phyloP scores from a whole-genome alignment of 1,140 invertebrate genomes.

The Heliconius eleuchia region DNA sequence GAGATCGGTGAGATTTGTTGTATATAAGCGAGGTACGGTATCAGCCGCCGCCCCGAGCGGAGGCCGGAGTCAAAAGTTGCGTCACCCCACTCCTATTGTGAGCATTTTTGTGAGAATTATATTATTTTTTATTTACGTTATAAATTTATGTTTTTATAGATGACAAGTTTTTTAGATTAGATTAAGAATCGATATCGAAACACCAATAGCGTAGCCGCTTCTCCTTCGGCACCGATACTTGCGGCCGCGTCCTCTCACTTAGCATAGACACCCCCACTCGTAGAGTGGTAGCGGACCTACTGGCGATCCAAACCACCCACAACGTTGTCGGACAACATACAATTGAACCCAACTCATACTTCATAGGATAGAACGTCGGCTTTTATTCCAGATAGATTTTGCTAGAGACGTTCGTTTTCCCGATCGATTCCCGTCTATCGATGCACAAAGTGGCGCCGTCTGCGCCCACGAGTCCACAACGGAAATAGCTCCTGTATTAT shows the following conservation, averaged over 20 bases:
- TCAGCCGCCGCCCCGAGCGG: constrained; percentile 39
- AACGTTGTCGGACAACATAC: constrained; percentile 74
- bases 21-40: constrained; percentile 67
- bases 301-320: constrained; percentile 49
- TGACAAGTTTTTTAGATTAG: constrained; percentile 80
- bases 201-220: constrained; percentile 82
- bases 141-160: constrained; percentile 71
- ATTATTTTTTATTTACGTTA: constrained; percentile 75
- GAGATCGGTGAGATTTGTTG: constrained; percentile 70
- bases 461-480: constrained; percentile 49
- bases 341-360: constrained; percentile 51
- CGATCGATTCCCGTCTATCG: constrained; percentile 72
- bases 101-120: constrained; percentile 80
- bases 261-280: constrained; percentile 77
- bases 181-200: constrained; percentile 81
- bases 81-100: constrained; percentile 71
- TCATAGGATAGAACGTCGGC: constrained; percentile 77
- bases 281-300: constrained; percentile 71
- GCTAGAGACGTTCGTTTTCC: constrained; percentile 76
- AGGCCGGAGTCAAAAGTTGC: constrained; percentile 61
- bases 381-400: constrained; percentile 81
- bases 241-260: constrained; percentile 66
- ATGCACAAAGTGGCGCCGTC: constrained; percentile 75
- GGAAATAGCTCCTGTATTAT: constrained; percentile 62
- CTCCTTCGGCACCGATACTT: constrained; percentile 75